These are phyloP conservation scores for Onchidella celtica DNA, from an alignment of 2,888 invertebrate species.

Conservation along the genomic window DNA sequence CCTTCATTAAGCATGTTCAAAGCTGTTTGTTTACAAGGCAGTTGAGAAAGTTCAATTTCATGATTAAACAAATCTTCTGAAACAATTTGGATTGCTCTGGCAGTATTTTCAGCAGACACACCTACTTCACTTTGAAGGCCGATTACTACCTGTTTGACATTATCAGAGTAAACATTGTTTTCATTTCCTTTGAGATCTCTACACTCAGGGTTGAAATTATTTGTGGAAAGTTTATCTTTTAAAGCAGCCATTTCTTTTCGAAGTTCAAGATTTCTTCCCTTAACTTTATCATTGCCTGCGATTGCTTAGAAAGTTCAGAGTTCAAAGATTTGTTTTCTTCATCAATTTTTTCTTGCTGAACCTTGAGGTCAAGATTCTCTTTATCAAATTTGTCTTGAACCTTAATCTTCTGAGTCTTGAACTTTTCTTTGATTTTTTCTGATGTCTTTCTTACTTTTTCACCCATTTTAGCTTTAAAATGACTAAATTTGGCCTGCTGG, in stretches of 20 bases:
- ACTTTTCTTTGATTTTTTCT: no score
- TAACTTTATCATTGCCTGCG: no score
- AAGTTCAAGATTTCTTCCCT: not conserved
- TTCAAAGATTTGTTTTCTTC: no score
- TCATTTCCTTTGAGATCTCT: not conserved
- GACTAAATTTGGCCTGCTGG: no score
- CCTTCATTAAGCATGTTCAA: not conserved
- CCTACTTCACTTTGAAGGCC: not conserved
- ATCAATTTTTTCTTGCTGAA: no score
- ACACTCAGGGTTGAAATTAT: not conserved
- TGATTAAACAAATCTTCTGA: not conserved
- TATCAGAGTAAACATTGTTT: not conserved
- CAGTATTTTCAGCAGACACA: not conserved
- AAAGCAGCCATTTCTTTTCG: not conserved
- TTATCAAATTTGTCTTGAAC: no score
- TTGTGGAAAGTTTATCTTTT: not conserved
- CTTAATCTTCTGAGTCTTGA: no score
- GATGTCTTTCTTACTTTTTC: no score
- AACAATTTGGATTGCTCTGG: not conserved
- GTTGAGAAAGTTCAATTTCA: not conserved
- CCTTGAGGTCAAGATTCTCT: no score
- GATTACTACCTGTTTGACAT: not conserved
- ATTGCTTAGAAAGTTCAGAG: no score
- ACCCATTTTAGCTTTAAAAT: no score
- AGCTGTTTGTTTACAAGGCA: not conserved